Base-by-base conservation (phyloP, 2,113 vertebrate genomes). In the Nipponia nippon region DNA sequence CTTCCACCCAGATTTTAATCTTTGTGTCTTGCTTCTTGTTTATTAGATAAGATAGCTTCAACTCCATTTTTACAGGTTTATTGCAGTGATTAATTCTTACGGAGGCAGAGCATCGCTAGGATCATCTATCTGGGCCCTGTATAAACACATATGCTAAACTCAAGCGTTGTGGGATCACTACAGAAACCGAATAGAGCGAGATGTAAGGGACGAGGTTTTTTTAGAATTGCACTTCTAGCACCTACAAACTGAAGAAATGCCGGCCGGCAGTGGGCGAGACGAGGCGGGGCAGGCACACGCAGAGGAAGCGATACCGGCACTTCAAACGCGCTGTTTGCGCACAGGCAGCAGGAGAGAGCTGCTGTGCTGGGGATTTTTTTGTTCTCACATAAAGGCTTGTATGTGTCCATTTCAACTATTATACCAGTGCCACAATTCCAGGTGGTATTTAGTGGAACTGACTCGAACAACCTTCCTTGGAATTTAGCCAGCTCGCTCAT, bases 381-480 rank as follows among this genome's bases (percentile, higher is more conserved):
- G 44, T 76, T 90, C 87, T 70, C n/a, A 1, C 19, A 38, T 16
- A 82, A 81, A 86, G 29, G 82, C 92, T 90, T 90, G 86, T 70
- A 81, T 59, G 55, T 76, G 70, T 77, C 82, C 70, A 32, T 77
- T 90, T 65, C 63, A 87, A 53, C 63, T 42, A 5, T 8, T 40
- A 40, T 0, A 70, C 16, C 6, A 0, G 15, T 29, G 49, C 23
- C 38, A n/a, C 58, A 30, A 21, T 13, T 29, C 30, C 8, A 40
- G 29, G n/a, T 25, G 75, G 62, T 49, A 29, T 70, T 76, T 36
- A 72, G 62, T 21, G 76, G 63, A 59, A 40, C 21, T 44, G 85
- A 66, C 40, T 49, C 0, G 5, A 89, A 89, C 56, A 81, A 59
- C 56, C 30, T 76, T 18, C 69, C 46, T 13, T 72, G 80, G 58